A percentile compares a stretch with the other conserved stretches of the same genome.
phyloP scores from a whole-genome alignment of 2,113 vertebrate genomes.

The Indicator maculatus region DNA sequence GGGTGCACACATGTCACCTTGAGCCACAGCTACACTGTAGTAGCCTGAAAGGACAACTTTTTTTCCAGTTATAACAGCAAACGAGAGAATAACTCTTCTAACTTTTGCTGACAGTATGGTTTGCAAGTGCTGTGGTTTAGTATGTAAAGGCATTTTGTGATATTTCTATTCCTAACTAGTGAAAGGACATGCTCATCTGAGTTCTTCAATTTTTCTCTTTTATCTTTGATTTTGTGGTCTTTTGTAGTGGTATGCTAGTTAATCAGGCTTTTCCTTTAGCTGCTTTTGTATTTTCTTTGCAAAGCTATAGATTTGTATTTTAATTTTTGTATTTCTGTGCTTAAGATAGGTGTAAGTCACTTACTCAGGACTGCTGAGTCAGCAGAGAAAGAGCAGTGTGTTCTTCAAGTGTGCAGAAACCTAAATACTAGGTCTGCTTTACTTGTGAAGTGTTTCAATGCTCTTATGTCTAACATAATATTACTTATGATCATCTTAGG shows the following conservation, averaged over 20 bases:
- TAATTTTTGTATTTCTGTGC: background rate
- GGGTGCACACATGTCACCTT: background rate
- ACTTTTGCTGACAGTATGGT: background rate
- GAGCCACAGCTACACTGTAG: background rate
- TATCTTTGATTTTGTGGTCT: background rate
- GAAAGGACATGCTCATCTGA: background rate
- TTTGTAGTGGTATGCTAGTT: background rate
- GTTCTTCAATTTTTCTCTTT: background rate
- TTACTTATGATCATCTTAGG: background rate
- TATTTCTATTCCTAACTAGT: background rate
- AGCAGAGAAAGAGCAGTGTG: background rate
- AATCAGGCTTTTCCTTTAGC: background rate
- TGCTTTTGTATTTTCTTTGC: background rate
- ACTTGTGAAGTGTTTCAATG: background rate
- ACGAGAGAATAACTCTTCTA: background rate
- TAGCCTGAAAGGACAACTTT: background rate
- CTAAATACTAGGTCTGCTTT: background rate
- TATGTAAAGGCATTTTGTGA: background rate
- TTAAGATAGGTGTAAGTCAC: background rate
- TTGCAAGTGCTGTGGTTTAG: background rate
- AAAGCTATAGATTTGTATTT: background rate
- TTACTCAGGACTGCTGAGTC: background rate
- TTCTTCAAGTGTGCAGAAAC: background rate
- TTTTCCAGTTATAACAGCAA: background rate
- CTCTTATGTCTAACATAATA: background rate